Evolutionary conservation across 2,797 vertebrate species (phyloP).

Genomic region (Psittacula echo): DNA sequence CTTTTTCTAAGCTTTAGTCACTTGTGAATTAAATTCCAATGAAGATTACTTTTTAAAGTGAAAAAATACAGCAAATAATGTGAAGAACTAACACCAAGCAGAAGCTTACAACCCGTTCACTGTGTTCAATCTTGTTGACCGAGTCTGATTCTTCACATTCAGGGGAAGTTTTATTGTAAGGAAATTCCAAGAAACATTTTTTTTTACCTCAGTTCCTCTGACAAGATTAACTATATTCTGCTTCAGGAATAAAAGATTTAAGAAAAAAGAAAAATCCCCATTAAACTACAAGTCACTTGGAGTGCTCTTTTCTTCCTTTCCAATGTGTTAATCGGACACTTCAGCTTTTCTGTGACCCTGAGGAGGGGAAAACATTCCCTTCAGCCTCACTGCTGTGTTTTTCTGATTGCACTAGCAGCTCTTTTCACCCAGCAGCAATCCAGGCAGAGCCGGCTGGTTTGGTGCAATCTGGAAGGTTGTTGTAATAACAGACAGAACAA

Average conservation of each 20-base stretch:
- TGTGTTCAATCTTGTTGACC: not conserved
- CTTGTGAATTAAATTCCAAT: not conserved
- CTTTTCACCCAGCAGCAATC: not conserved
- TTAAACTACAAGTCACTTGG: not conserved
- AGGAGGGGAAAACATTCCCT: not conserved
- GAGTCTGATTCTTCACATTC: not conserved
- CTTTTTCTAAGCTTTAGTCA: not conserved
- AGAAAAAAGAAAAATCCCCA: not conserved
- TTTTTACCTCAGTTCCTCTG: not conserved
- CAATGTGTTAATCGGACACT: not conserved
- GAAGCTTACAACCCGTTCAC: not conserved
- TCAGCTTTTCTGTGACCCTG: constrained; percentile 15
- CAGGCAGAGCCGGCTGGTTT: not conserved
- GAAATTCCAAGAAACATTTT: not conserved
- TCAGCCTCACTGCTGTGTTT: not conserved
- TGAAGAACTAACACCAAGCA: not conserved
- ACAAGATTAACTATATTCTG: not conserved
- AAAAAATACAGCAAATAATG: not conserved
- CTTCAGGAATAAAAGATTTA: not conserved
- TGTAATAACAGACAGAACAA: constrained; percentile 52
- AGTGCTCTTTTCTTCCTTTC: not conserved
- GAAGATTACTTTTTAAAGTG: not conserved
- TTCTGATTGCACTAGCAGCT: constrained; percentile 1
- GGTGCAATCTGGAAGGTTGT: not conserved
- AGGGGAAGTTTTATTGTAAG: not conserved